phyloP scores from a whole-genome alignment of 2,797 vertebrate species.

The Sebastes trivittatus region DNA sequence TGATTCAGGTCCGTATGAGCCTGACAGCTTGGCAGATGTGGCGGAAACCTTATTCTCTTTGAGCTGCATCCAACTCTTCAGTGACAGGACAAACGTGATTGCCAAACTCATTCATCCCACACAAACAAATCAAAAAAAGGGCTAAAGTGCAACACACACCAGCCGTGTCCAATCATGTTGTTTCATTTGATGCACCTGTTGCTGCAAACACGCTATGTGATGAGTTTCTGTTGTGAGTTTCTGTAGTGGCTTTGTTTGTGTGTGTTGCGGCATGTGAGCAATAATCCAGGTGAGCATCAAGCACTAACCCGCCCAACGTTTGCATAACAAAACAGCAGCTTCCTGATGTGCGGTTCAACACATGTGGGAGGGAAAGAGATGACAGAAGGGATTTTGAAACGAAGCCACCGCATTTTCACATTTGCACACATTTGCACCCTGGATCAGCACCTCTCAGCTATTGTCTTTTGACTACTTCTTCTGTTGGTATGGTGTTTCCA shows the following conservation, averaged over 20 bases:
- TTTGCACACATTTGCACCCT: background rate
- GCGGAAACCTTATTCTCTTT: constrained; percentile 17
- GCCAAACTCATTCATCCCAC: background rate
- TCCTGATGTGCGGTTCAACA: background rate
- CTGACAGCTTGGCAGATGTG: background rate
- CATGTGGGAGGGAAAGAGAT: background rate
- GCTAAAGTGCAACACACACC: background rate
- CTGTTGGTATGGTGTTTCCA: no score
- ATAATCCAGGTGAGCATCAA: constrained; percentile 17
- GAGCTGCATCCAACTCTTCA: background rate
- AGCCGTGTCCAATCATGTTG: no score
- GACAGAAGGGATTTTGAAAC: background rate
- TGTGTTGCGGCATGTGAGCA: constrained; percentile 4
- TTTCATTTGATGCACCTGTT: background rate
- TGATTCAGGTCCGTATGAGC: background rate
- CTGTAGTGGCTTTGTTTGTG: background rate
- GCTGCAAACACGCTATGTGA: background rate
- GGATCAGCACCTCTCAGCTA: no score
- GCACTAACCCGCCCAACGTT: constrained; percentile 2
- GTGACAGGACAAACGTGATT: background rate
- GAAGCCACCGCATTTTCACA: background rate
- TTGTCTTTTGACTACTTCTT: no score
- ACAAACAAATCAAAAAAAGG: background rate
- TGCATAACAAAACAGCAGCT: constrained; percentile 28
- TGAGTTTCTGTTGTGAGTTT: background rate